Evolutionary conservation across 2,888 invertebrate species (phyloP).

Genomic region (Megalurothrips usitatus): DNA sequence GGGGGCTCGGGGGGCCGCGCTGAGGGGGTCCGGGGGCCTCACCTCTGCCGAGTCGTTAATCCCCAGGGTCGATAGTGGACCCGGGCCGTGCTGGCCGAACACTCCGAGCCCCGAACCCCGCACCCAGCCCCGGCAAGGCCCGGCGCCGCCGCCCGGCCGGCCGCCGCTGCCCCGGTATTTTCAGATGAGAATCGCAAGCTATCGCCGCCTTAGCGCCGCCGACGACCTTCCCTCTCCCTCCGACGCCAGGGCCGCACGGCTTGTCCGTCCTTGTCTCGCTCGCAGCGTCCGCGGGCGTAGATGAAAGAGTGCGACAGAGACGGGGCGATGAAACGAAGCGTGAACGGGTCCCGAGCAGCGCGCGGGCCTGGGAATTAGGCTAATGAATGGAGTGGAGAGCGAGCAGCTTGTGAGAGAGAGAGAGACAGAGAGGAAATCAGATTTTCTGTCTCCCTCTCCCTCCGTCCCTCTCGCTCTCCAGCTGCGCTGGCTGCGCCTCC

Average conservation of each 20-base stretch:
- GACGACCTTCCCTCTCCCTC: too few species aligned
- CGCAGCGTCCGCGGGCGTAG: neutral
- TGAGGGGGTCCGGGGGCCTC: neutral
- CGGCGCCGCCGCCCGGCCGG: too few species aligned
- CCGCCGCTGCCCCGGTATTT: too few species aligned
- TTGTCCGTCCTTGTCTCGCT: neutral
- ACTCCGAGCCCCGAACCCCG: too few species aligned
- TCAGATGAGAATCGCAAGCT: too few species aligned
- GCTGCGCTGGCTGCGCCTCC: too few species aligned
- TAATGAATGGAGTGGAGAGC: constrained; percentile 7
- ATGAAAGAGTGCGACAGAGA: too few species aligned
- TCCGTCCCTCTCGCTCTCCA: too few species aligned
- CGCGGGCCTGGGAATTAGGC: neutral
- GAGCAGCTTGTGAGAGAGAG: neutral
- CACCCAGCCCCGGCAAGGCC: too few species aligned
- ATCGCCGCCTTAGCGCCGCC: neutral
- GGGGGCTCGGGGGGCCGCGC: neutral
- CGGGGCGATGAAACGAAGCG: neutral
- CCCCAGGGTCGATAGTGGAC: neutral
- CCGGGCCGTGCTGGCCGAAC: too few species aligned
- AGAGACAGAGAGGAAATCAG: too few species aligned
- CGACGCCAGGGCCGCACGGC: neutral
- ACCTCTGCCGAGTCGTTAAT: neutral
- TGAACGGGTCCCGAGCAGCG: neutral
- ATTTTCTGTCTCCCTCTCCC: too few species aligned